Evolutionary conservation across 2,888 invertebrate genomes (phyloP), one percentile per base, ranked within the genome.

Genomic region (Rhimphoctona megacephalus): DNA sequence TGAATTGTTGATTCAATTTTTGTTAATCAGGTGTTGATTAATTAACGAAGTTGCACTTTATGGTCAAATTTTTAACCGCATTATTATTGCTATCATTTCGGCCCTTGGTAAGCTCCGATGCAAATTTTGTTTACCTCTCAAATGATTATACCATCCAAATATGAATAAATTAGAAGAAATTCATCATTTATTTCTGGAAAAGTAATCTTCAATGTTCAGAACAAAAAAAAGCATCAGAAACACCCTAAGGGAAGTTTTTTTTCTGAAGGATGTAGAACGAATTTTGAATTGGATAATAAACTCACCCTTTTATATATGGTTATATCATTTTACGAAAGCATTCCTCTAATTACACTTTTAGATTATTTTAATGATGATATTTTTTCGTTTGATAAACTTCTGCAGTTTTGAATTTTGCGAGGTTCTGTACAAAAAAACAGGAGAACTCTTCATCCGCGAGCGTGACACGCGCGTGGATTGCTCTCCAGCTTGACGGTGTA

Each of bases 381-480:
- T 25, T 66, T 19, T 70, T 64, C 9, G 25, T 61, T 30, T 61
- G 14, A 4, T 61, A 6, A 61, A 17, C 30, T 30, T 61, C 30
- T 25, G 19, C 30, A 33, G 11, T 69, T 25, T 43, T 25, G 33
- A 79, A 54, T 85, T 85, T 85, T 85, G 79, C 43, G 66, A 36
- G 25, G 61, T 72, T 70, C 76, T 85, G 83, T 83, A 83, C 83
- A 43, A 39, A 33, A 57, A 80, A 61, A 43, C 46, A 14, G 30
- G 49, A 73, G 25, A 69, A 54, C 52, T 69, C 54, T 39, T 52
- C 39, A 30, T 78, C 36, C 57, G 17, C 43, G 22, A 69, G 69
- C 46, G 76, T 76, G 76, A 76, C 67, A 69, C 66, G 77, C 86
- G 76, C 78, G 79, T 78, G 78, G 57, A 74, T 78, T 72, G 46